phyloP scores from a whole-genome alignment of 2,888 invertebrate species.

The Erebia epiphron region DNA sequence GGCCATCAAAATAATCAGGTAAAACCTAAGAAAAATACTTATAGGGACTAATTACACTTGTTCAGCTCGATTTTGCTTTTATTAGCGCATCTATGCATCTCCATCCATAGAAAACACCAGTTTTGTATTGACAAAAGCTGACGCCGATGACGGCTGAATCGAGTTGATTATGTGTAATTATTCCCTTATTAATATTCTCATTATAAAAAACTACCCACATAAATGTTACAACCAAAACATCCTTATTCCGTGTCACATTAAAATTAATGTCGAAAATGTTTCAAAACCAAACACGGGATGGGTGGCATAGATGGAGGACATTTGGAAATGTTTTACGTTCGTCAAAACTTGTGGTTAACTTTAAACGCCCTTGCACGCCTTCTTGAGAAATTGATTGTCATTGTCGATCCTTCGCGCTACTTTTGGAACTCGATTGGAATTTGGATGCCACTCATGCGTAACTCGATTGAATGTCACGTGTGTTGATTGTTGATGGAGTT shows the following conservation, averaged over 20 bases:
- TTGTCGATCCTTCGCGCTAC: constrained; percentile 41
- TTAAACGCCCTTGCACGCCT: constrained; percentile 43
- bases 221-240: constrained; percentile 7
- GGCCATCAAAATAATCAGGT: too few relatives aligned
- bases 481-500: too few relatives aligned
- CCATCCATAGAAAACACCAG: too few relatives aligned
- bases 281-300: constrained; percentile 38
- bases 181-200: too few relatives aligned
- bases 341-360: constrained; percentile 15
- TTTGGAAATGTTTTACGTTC: constrained; percentile 15
- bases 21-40: too few relatives aligned
- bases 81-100: too few relatives aligned
- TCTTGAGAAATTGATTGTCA: constrained; percentile 62
- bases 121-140: too few relatives aligned
- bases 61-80: too few relatives aligned
- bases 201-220: neutral
- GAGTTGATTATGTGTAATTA: too few relatives aligned
- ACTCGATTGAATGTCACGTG: neutral
- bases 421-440: constrained; percentile 25
- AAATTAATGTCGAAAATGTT: constrained; percentile 31
- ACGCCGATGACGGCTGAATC: too few relatives aligned
- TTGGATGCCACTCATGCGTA: neutral
- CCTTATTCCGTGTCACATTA: constrained; percentile 17
- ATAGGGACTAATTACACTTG: too few relatives aligned
- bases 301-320: constrained; percentile 49